These are phyloP conservation scores for Rhinoderma darwinii DNA, from an alignment of 2,113 vertebrate genomes.

Conservation along the genomic window DNA sequence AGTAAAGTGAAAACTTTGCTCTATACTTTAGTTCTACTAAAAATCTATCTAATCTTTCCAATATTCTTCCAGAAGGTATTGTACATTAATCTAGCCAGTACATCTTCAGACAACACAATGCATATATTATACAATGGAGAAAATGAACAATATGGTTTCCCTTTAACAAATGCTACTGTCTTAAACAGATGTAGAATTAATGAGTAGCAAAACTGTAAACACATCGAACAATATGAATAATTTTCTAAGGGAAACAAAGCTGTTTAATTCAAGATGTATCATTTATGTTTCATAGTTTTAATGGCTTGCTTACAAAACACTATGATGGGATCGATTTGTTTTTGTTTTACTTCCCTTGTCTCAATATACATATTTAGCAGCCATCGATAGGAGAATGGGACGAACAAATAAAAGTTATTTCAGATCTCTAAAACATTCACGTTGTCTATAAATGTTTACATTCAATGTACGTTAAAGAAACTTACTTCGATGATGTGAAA, in stretches of 20 bases:
- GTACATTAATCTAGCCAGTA: slow-evolving; percentile 8
- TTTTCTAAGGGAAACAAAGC: slow-evolving; percentile 4
- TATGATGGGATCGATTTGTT: slow-evolving; percentile 5
- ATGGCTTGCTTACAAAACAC: slow-evolving; percentile 25
- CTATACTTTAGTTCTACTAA: background rate
- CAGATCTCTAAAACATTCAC: slow-evolving; percentile 19
- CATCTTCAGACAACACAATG: slow-evolving; percentile 6
- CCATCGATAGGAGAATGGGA: background rate
- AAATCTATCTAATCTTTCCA: slow-evolving; percentile 4
- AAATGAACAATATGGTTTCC: slow-evolving; percentile 18
- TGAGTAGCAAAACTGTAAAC: slow-evolving; percentile 34
- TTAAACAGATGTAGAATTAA: slow-evolving; percentile 42
- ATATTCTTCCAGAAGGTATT: background rate
- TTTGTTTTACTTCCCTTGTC: background rate
- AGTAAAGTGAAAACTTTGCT: background rate
- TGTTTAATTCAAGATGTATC: slow-evolving; percentile 10
- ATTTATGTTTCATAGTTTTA: background rate
- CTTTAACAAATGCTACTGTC: slow-evolving; percentile 1
- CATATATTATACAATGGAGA: slow-evolving; percentile 8
- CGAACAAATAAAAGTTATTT: slow-evolving; percentile 38
- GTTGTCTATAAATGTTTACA: slow-evolving; percentile 2
- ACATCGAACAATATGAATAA: slow-evolving; percentile 23
- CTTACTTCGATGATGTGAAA: background rate
- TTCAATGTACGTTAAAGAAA: background rate
- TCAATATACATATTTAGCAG: slow-evolving; percentile 17